Evolutionary conservation across 1,140 invertebrate species (phyloP), one percentile per base, ranked within the genome.

Genomic region (Bombus difficillimus): DNA sequence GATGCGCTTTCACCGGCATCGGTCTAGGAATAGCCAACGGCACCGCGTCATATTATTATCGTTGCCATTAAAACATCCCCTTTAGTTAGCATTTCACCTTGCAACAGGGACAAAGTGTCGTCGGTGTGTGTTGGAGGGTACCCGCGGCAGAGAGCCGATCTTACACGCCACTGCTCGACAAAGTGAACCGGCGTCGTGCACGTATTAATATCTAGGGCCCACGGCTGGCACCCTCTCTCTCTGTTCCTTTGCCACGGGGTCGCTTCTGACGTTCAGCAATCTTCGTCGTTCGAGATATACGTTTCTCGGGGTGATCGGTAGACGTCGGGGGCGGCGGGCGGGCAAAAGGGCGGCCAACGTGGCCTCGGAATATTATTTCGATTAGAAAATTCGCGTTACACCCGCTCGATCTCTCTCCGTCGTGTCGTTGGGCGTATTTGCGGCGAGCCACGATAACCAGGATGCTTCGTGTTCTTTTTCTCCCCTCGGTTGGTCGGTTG

Each of bases 81-180:
- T 94, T 94, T 94, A 94, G 93, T 93, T 92, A 92, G 91, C 88
- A 94, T 93, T 94, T 94, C 94, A 94, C 94, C 93, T 94, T 94
- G 93, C 91, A 89, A 86, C 92, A 79, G 89, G 92, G 92, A 93
- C 91, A 93, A 92, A 92, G 92, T 92, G 92, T 91, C 89, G 77
- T 89, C 85, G 90, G 90, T 84, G 90, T 84, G 89, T 87, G 89
- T 86, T 87, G 83, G 89, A 89, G 92, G 90, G 88, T 89, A 90
- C 74, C 89, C 88, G 86, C 88, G 87, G 77, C 76, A 85, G 91
- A 88, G 91, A 92, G 84, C 79, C 83, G 85, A 92, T 93, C 92
- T 94, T 91, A 94, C 94, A 94, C 94, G 92, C 91, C 93, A 91
- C 82, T 94, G 94, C 90, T 92, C 92, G 88, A 94, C 94, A 94